Evolutionary conservation across 2,888 invertebrate genomes (phyloP).

Genomic region (Orthonychiurus folsomi): DNA sequence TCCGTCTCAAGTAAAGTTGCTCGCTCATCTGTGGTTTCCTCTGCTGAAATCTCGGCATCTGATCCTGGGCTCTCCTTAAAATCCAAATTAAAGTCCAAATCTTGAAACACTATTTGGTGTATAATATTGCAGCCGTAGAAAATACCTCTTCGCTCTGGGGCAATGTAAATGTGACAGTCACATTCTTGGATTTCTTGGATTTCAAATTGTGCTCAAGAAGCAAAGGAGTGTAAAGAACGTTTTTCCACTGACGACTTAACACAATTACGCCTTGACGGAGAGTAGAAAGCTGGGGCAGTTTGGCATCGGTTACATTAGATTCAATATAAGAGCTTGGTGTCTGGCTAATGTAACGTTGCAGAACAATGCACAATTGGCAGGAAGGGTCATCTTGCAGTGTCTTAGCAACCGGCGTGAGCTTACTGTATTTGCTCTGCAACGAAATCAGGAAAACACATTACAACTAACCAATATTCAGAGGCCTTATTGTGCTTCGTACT

Average conservation of each 20-base stretch:
- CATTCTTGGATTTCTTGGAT: constrained; percentile 60
- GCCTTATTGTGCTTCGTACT: too few species aligned
- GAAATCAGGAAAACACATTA: not conserved
- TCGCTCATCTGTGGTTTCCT: constrained; percentile 61
- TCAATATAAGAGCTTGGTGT: constrained; percentile 70
- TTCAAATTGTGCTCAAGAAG: constrained; percentile 75
- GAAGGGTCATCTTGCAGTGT: constrained; percentile 92
- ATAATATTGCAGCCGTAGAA: not conserved
- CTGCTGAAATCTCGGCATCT: constrained; percentile 47
- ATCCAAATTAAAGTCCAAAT: too few species aligned
- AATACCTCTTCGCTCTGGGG: constrained; percentile 70
- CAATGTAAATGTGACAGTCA: constrained; percentile 81
- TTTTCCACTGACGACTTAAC: constrained; percentile 92
- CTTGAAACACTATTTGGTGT: too few species aligned
- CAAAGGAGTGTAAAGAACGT: constrained; percentile 84
- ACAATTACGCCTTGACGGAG: constrained; percentile 92
- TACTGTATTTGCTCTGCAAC: constrained; percentile 75
- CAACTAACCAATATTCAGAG: not conserved
- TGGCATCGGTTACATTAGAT: constrained; percentile 68
- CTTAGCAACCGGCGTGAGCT: constrained; percentile 75
- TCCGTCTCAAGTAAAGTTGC: constrained; percentile 58
- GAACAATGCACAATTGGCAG: constrained; percentile 80
- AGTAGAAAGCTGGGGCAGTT: constrained; percentile 78
- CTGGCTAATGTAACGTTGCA: constrained; percentile 72
- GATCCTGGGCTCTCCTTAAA: constrained; percentile 44